Conservation (phyloP, 2,113 vertebrate species). For the Pseudorectes ferrugineus region DNA sequence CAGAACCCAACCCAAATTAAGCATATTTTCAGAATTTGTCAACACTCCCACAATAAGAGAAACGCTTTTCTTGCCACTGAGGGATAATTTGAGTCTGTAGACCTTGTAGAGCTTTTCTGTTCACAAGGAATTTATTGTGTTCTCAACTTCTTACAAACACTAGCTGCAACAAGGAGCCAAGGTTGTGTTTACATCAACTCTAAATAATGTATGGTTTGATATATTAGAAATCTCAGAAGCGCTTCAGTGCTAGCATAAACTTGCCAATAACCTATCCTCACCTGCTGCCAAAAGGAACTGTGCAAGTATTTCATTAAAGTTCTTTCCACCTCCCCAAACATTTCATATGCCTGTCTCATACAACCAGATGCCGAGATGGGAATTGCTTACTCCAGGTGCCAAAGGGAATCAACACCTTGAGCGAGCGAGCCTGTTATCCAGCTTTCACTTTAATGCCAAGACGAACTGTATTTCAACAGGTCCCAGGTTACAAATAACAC, state of each 20-base stretch:
- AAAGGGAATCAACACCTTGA: background rate
- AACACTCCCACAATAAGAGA: background rate
- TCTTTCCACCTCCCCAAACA: background rate
- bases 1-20: fast-evolving
- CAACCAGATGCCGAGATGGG: background rate
- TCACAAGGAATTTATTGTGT: background rate
- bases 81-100: background rate
- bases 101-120: background rate
- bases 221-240: background rate
- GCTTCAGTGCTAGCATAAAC: background rate
- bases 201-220: fast-evolving
- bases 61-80: background rate
- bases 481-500: background rate
- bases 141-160: background rate
- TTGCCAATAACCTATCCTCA: background rate
- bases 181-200: background rate
- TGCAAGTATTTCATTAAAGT: background rate
- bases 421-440: background rate
- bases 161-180: background rate
- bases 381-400: background rate
- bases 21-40: background rate
- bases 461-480: background rate
- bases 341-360: background rate
- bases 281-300: background rate
- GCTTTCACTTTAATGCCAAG: background rate